phyloP scores from a whole-genome alignment of 2,888 invertebrate genomes.

The Pammene aurita region DNA sequence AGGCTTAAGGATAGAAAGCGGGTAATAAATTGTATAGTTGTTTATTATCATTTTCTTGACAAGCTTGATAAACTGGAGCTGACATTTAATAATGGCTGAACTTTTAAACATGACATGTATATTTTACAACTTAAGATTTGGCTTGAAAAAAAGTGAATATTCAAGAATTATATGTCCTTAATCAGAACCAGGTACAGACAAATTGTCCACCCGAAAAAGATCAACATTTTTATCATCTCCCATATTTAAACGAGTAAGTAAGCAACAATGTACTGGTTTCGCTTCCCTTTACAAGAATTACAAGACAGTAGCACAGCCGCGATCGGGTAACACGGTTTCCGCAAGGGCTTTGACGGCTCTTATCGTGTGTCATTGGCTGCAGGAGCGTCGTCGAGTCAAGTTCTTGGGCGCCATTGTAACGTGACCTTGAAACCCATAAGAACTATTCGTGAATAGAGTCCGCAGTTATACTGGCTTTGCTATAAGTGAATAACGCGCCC shows the following conservation, averaged over 20 bases:
- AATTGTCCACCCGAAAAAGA: too few relatives aligned
- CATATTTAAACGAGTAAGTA: background rate
- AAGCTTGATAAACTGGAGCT: background rate
- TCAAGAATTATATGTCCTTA: too few relatives aligned
- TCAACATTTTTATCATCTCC: background rate
- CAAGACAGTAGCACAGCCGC: conserved; percentile 15
- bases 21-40: conserved; percentile 34
- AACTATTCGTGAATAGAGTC: background rate
- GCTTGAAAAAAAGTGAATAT: background rate
- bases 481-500: background rate
- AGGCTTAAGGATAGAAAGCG: conserved; percentile 33
- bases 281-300: background rate
- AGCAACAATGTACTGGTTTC: background rate
- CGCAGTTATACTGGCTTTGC: background rate
- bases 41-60: conserved; percentile 22
- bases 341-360: conserved; percentile 29
- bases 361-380: background rate
- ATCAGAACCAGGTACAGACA: too few relatives aligned
- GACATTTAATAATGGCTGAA: background rate
- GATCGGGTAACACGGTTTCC: conserved; percentile 30
- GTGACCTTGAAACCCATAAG: background rate
- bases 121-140: background rate
- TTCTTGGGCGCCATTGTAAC: background rate
- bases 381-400: background rate
- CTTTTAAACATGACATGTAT: background rate